These are phyloP conservation scores for Lichenostomus cassidix DNA, from an alignment of 2,113 vertebrate genomes.

Conservation along the genomic window DNA sequence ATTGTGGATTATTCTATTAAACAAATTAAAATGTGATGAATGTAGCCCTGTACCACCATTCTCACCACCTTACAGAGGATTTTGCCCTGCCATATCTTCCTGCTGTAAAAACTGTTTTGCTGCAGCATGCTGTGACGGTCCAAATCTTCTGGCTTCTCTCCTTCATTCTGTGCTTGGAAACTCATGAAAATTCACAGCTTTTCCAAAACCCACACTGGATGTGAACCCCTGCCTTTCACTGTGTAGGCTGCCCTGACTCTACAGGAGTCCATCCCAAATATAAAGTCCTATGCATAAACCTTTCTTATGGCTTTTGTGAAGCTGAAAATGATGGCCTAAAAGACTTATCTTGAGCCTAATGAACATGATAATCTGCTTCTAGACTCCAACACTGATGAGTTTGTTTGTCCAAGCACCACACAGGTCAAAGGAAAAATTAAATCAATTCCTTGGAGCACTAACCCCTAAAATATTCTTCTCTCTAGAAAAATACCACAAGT, in stretches of 20 bases:
- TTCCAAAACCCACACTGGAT: background rate
- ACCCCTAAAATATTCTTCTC: background rate
- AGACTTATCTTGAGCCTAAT: background rate
- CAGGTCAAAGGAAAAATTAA: background rate
- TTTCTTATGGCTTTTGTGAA: background rate
- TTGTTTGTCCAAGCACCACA: background rate
- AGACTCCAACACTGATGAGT: background rate
- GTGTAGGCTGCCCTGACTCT: background rate
- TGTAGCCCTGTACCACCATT: background rate
- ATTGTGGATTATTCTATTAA: background rate
- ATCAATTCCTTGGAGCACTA: background rate
- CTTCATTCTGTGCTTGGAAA: background rate
- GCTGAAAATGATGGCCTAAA: background rate
- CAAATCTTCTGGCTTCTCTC: background rate
- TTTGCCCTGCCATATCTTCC: background rate
- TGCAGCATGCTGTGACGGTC: background rate
- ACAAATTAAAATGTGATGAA: background rate
- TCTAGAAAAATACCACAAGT: background rate
- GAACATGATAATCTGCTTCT: background rate
- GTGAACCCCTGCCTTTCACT: background rate
- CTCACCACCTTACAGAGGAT: background rate
- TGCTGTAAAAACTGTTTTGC: background rate
- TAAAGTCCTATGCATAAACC: background rate
- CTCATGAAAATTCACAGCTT: background rate
- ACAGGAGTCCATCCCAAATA: background rate